Base-by-base conservation (phyloP, 2,888 invertebrate species). In the Trachelus tabidus region DNA sequence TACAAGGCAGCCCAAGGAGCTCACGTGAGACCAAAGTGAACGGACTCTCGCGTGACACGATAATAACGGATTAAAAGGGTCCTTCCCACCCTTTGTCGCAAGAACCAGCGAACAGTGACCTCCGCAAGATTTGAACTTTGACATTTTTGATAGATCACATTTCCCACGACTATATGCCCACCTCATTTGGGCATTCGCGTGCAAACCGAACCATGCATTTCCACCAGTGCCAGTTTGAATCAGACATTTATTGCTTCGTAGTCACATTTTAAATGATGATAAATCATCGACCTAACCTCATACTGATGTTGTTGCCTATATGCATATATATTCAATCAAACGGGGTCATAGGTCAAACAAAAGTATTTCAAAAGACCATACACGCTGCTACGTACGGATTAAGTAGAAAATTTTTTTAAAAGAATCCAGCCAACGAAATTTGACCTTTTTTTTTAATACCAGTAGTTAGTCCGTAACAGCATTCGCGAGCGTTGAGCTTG, bases 31-130 rank as follows among this genome's bases (percentile, higher is more conserved):
- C 79, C 79, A 73, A 80, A 77, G 69, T 79, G 75, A 73, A 68
- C 69, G 37, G 73, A 77, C 79, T 11, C 77, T 85, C 79, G 84
- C 82, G 83, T 86, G 86, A 86, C 83, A 73, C 83, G 81, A 83
- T 84, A 87, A 88, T 84, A 82, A 83, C 83, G 83, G 84, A 83
- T 87, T 83, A 83, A 83, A 81, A 76, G 81, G 80, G 77, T 73
- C 34, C 75, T 77, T 75, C 34, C 76, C 73, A 56, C 73, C 75
- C 74, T 77, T 71, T 73, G 35, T n/a, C n/a, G 23, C 33, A 3
- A 12, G 4, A 12, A 34, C 30, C 35, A n/a, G 23, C 23, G 6
- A 56, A 56, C 15, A 9, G 56, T 56, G 56, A 56, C 56, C 34
- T 37, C 23, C 9, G 74, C 74, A 34, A 77, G 37, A n/a, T 76